Base-by-base conservation (phyloP, 2,888 invertebrate species). In the Nineta flava region DNA sequence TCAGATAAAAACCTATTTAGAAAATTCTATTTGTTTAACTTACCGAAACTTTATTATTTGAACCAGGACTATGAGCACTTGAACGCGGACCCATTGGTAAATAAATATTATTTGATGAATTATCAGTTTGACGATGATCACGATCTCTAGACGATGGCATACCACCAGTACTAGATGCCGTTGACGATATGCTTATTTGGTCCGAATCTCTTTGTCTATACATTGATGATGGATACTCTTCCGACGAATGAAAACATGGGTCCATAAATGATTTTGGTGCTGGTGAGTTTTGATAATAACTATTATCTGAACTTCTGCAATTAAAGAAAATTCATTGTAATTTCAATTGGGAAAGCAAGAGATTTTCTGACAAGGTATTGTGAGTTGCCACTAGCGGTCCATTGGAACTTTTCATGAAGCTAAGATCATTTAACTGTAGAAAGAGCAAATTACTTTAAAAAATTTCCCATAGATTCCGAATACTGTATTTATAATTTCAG, bases 21-120 rank as follows among this genome's bases (percentile, higher is more conserved):
- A n/a, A n/a, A n/a, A n/a, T n/a, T n/a, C n/a, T n/a, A n/a, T n/a
- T n/a, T n/a, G n/a, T n/a, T 35, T 52, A 49, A 62, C 72, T 72
- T 65, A 77, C 77, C 67, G 77, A 77, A 56, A 78, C 75, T 69
- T 77, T 77, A 59, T 69, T 76, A 59, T 72, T 73, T 50, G 75
- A 76, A 38, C 73, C 71, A 40, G 76, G 76, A 62, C 75, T 76
- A 57, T 74, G 72, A 9, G 70, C 65, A 17, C 66, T 66, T 34
- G 67, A 65, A 48, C 67, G 65, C 54, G 70, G 66, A 44, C 70
- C 65, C 76, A 77, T 77, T 9, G 77, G 75, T 60, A 76, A 69
- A 62, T 77, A 77, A 58, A 75, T 70, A 43, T 66, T 64, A 31
- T 61, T 60, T 2, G 67, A 66, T 2, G 64, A 65, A 57, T 69